Base-by-base conservation (phyloP, 2,888 invertebrate species). In the Erebia palarica region DNA sequence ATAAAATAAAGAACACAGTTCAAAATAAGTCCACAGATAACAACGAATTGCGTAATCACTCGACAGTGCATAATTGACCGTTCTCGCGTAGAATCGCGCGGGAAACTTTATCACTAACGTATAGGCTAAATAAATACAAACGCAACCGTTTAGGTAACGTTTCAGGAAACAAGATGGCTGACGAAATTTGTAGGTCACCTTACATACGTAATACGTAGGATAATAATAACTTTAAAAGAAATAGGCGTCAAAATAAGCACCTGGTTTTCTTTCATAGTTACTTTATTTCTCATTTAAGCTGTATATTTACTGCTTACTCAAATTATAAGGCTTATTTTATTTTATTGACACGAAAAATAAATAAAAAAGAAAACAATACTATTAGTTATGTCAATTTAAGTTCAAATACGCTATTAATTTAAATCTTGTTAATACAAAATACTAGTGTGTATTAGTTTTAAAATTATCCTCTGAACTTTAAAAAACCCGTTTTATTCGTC, bases 81-180 rank as follows among this genome's bases (percentile, higher is more conserved):
- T 59, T 59, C 63, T 71, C 73, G 74, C 77, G 72, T 71, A 42
- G 66, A 51, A 63, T 68, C 79, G 79, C 78, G 80, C 81, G 81
- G 79, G 67, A 67, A 59, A 55, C 57, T 78, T 79, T 71, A 78
- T 78, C 77, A 79, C 83, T 84, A 85, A 82, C 21, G 42, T 69
- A 84, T 75, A 78, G 78, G 78, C 84, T 86, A 86, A 85, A 87
- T 86, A 87, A 86, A 87, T 86, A 86, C 80, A 78, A 78, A 78
- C 75, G 27, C 59, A 58, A 67, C 67, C 65, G 47, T 21, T 65
- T 11, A 66, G 65, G 65, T 66, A 66, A 66, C 65, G 65, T 66
- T 66, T 47, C 65, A 69, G 69, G 75, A 75, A 77, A 78, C 76
- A 72, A 76, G 71, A 70, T 70, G 78, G 77, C 77, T 78, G 76